These are phyloP conservation scores for Eutolmus rufibarbis DNA, from an alignment of 2,888 invertebrate genomes.

Conservation along the genomic window DNA sequence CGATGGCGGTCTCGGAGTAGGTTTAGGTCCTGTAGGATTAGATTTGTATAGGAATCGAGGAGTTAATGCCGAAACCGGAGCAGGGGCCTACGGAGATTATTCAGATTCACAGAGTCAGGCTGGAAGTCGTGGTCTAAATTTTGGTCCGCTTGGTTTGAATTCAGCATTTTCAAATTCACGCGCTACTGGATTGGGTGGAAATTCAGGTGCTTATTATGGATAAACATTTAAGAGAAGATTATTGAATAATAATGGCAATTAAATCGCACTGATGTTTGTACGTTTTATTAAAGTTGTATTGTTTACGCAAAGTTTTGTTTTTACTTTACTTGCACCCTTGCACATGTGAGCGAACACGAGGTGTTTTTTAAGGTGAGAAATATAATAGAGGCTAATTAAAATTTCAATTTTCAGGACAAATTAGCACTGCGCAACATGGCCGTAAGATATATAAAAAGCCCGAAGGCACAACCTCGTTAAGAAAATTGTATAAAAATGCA, in stretches of 20 bases:
- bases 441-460: not conserved
- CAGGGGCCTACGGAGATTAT: slow-evolving; percentile 52
- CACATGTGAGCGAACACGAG: not conserved
- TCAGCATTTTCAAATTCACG: not conserved
- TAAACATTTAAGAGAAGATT: not conserved
- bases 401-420: not conserved
- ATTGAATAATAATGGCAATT: not conserved
- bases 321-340: not conserved
- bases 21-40: slow-evolving; percentile 56
- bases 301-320: not conserved
- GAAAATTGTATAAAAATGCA: not conserved
- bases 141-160: not conserved
- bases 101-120: slow-evolving; percentile 52
- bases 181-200: not conserved
- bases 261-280: not conserved
- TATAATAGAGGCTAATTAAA: not conserved
- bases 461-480: not conserved
- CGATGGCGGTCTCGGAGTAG: slow-evolving; percentile 55
- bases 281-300: not conserved
- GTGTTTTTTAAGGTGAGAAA: not conserved
- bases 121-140: not conserved
- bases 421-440: not conserved
- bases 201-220: not conserved
- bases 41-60: slow-evolving; percentile 53
- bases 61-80: slow-evolving; percentile 53